Evolutionary conservation across 2,888 invertebrate species (phyloP).

Genomic region (Callyntrura sp.): DNA sequence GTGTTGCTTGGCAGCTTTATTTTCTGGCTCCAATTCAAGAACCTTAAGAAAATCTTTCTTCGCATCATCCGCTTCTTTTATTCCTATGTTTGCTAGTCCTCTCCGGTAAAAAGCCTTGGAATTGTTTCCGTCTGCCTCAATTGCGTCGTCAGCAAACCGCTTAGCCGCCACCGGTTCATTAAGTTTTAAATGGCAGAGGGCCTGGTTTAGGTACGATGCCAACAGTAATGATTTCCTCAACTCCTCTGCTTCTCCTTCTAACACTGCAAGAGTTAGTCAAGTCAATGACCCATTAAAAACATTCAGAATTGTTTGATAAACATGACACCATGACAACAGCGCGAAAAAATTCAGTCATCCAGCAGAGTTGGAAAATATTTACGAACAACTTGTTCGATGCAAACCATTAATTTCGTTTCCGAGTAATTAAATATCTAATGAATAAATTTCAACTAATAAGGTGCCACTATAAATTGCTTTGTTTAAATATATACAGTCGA

Average conservation of each 20-base stretch:
- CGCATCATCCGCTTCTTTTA: slow-evolving; percentile 93
- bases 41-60: slow-evolving; percentile 92
- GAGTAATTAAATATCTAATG: no score
- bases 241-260: slow-evolving; percentile 86
- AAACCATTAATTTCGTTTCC: no score
- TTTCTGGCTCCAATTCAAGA: slow-evolving; percentile 92
- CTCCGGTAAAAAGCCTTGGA: slow-evolving; percentile 96
- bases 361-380: no score
- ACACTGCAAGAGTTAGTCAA: slow-evolving; percentile 58
- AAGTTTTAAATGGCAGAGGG: slow-evolving; percentile 92
- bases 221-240: slow-evolving; percentile 88
- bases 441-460: no score
- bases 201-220: slow-evolving; percentile 92
- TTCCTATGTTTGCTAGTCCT: slow-evolving; percentile 91
- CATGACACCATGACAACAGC: no score
- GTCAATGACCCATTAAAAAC: background rate
- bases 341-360: no score
- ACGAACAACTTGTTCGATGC: no score
- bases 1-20: slow-evolving; percentile 94
- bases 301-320: no score
- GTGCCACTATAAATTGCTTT: no score
- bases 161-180: slow-evolving; percentile 91
- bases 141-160: slow-evolving; percentile 91
- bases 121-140: slow-evolving; percentile 91
- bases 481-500: no score